A percentile compares a stretch with the other conserved stretches of the same genome.
Conservation (phyloP, 2,888 invertebrate genomes). For the Luperina testacea region DNA sequence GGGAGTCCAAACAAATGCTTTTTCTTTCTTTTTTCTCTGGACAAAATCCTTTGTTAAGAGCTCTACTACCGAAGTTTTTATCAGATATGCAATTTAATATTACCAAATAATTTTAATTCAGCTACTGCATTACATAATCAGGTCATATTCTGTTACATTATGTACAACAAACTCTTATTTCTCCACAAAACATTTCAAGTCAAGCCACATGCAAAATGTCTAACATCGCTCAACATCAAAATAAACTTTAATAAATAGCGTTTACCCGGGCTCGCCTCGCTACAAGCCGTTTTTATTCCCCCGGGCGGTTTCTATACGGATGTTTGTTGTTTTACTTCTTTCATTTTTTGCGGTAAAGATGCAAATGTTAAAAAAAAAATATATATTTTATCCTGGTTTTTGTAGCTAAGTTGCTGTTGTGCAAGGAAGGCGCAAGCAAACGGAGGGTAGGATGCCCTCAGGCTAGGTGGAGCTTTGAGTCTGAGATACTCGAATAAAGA, state of each 20-base stretch:
- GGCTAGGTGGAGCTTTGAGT: not conserved
- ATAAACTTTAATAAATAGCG: constrained; percentile 58
- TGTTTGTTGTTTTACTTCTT: constrained; percentile 29
- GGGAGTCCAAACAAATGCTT: too few relatives aligned
- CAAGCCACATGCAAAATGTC: constrained; percentile 39
- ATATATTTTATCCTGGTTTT: not conserved
- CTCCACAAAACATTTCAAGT: constrained; percentile 26
- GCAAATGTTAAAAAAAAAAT: constrained; percentile 25
- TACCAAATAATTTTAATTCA: not conserved
- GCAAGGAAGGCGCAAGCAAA: not conserved
- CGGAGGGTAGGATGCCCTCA: not conserved
- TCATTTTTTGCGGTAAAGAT: constrained; percentile 22
- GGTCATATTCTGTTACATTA: not conserved
- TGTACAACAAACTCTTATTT: not conserved
- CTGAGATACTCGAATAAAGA: not conserved
- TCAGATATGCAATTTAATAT: not conserved
- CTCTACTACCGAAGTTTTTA: too few relatives aligned
- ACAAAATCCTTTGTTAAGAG: too few relatives aligned
- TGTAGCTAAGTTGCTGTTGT: not conserved
- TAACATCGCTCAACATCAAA: constrained; percentile 55
- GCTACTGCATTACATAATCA: not conserved
- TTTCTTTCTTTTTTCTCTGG: too few relatives aligned
- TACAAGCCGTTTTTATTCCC: constrained; percentile 49
- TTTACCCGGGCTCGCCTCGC: constrained; percentile 10
- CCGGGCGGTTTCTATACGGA: constrained; percentile 23